Conservation (phyloP, 2,113 vertebrate species). For the Rhinopomastus cyanomelas region DNA sequence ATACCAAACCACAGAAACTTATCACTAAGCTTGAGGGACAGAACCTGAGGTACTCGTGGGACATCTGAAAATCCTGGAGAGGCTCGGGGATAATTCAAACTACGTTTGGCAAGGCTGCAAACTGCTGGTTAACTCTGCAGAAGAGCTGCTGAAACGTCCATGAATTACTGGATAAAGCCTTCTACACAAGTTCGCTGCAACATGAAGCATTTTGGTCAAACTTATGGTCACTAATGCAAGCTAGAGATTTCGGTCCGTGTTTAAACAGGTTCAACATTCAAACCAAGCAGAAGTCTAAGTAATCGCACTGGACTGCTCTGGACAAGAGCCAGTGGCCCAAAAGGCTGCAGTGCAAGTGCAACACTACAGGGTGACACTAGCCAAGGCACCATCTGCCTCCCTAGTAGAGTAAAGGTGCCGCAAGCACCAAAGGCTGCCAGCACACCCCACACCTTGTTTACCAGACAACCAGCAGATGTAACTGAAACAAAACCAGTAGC, state of each 20-base stretch:
- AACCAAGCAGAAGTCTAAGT: background rate
- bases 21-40: background rate
- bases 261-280: background rate
- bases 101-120: background rate
- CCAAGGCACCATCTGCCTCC: background rate
- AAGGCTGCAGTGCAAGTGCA: background rate
- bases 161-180: background rate
- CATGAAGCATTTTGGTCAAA: background rate
- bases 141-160: background rate
- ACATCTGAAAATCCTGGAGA: background rate
- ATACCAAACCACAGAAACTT: background rate
- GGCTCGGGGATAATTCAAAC: background rate
- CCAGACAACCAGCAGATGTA: background rate
- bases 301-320: background rate
- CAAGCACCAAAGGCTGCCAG: background rate
- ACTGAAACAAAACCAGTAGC: background rate
- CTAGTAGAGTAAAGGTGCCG: accelerated
- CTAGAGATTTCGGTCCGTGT: background rate
- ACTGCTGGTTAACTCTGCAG: background rate
- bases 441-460: background rate
- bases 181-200: background rate
- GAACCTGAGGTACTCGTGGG: background rate
- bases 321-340: background rate
- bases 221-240: background rate
- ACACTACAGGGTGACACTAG: accelerated